Conservation (phyloP, 2,113 vertebrate genomes). For the Perognathus longimembris region DNA sequence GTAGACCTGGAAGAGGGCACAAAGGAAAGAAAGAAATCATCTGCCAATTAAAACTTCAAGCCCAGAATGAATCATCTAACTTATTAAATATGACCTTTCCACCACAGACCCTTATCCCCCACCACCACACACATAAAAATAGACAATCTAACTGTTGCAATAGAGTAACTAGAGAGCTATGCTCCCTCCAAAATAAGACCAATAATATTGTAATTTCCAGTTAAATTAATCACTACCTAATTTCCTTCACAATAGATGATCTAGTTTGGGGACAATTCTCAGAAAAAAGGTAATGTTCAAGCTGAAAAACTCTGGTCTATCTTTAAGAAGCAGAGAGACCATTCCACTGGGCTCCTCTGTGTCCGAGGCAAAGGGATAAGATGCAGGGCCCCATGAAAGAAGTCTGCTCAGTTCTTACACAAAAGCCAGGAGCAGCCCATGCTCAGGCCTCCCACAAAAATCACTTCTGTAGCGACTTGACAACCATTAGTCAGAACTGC, state of each 20-base stretch:
- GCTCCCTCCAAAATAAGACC: slow-evolving; percentile 65
- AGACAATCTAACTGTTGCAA: slow-evolving; percentile 52
- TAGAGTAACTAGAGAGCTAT: slow-evolving; percentile 64
- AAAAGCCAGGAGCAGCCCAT: slow-evolving; percentile 43
- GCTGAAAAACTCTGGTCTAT: slow-evolving; percentile 62
- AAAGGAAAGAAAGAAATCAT: slow-evolving; percentile 12
- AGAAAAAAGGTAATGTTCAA: slow-evolving; percentile 64
- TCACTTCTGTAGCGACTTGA: not conserved
- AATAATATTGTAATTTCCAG: slow-evolving; percentile 63
- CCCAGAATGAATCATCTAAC: slow-evolving; percentile 56
- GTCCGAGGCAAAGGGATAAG: slow-evolving; percentile 24
- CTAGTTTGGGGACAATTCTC: slow-evolving; percentile 78
- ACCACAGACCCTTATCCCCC: not conserved
- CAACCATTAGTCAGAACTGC: not conserved
- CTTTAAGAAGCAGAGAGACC: slow-evolving; percentile 68
- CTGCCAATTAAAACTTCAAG: slow-evolving; percentile 42
- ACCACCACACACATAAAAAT: not conserved
- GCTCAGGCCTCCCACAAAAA: slow-evolving; percentile 28
- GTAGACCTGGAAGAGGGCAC: not conserved
- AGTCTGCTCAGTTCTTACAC: slow-evolving; percentile 12
- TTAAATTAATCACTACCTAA: slow-evolving; percentile 81
- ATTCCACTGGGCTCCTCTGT: slow-evolving; percentile 49
- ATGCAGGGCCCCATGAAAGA: not conserved
- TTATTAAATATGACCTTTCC: slow-evolving; percentile 58
- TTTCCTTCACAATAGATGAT: slow-evolving; percentile 81